These are phyloP conservation scores for Cotesia glomerata DNA, from an alignment of 1,140 invertebrate species.

Conservation along the genomic window DNA sequence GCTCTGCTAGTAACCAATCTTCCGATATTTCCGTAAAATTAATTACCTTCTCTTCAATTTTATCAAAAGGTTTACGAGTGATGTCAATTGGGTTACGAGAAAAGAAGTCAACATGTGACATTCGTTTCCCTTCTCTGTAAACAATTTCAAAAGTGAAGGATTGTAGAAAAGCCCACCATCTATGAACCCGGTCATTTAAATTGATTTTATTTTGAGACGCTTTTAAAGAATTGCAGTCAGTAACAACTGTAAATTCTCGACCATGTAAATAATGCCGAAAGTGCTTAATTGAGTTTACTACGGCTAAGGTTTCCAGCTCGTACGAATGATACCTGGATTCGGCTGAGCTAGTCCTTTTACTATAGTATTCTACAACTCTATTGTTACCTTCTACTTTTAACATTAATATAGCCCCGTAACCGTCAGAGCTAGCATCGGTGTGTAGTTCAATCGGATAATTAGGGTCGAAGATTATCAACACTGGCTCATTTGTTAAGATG, in stretches of 20 bases:
- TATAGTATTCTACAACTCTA: constrained; percentile 7
- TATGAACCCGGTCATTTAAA: constrained; percentile 45
- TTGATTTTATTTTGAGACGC: constrained; percentile 44
- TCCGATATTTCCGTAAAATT: constrained; percentile 32
- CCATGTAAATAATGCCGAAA: constrained; percentile 35
- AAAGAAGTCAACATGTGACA: constrained; percentile 32
- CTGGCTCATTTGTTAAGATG: background rate
- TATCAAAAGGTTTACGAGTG: background rate
- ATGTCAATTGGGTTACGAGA: constrained; percentile 24
- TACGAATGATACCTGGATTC: background rate
- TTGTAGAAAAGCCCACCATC: constrained; percentile 51
- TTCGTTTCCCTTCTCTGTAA: constrained; percentile 25
- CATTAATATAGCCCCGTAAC: constrained; percentile 10
- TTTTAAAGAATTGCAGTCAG: constrained; percentile 49
- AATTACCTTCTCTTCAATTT: constrained; percentile 28
- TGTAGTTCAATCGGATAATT: constrained; percentile 13
- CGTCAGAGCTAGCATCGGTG: constrained; percentile 3
- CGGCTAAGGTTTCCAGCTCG: too few species aligned
- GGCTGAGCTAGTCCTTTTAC: constrained; percentile 11
- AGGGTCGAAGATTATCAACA: constrained; percentile 12
- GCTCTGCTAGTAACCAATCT: constrained; percentile 38
- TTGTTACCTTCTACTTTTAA: constrained; percentile 7
- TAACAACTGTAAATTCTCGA: constrained; percentile 33
- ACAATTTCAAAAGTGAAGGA: constrained; percentile 40
- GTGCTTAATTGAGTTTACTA: too few species aligned